Percentiles rank a stretch among this genome's conserved stretches.
Evolutionary conservation across 2,797 vertebrate genomes (phyloP).

Genomic region (Ctenosaura bakeri): DNA sequence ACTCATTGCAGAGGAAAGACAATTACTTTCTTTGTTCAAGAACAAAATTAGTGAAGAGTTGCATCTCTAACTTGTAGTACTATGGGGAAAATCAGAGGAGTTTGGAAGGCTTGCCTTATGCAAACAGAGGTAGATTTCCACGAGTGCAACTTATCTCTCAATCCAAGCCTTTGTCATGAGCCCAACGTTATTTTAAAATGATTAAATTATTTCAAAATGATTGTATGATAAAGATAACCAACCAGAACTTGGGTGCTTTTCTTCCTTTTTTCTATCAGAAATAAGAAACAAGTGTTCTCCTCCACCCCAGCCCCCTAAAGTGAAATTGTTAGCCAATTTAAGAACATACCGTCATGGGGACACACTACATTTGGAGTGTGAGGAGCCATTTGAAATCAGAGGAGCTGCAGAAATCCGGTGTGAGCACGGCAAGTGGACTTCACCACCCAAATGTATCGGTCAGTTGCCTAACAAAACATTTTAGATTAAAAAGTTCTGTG

Average conservation of each 20-base stretch:
- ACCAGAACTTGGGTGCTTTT: not conserved
- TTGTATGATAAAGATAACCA: not conserved
- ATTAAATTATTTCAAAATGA: not conserved
- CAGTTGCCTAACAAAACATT: slow-evolving; percentile 50
- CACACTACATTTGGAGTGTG: slow-evolving; percentile 69
- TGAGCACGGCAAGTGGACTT: slow-evolving; percentile 81
- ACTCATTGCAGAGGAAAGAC: too few relatives aligned
- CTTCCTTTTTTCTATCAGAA: slow-evolving; percentile 65
- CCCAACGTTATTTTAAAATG: not conserved
- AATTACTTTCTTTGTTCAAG: too few relatives aligned
- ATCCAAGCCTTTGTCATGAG: not conserved
- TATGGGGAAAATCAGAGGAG: not conserved
- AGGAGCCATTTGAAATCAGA: slow-evolving; percentile 59
- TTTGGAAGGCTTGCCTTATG: not conserved
- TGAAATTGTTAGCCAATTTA: slow-evolving; percentile 30
- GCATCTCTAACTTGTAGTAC: too few relatives aligned
- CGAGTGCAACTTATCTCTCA: not conserved
- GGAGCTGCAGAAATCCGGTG: slow-evolving; percentile 77
- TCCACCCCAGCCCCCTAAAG: slow-evolving; percentile 74
- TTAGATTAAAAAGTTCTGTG: not conserved
- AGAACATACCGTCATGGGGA: slow-evolving; percentile 71
- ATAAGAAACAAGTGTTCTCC: slow-evolving; percentile 79
- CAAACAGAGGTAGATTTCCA: not conserved
- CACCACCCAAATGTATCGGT: slow-evolving; percentile 78
- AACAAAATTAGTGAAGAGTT: too few relatives aligned